Conservation (phyloP, 2,113 vertebrate species). For the Sprattus sprattus region DNA sequence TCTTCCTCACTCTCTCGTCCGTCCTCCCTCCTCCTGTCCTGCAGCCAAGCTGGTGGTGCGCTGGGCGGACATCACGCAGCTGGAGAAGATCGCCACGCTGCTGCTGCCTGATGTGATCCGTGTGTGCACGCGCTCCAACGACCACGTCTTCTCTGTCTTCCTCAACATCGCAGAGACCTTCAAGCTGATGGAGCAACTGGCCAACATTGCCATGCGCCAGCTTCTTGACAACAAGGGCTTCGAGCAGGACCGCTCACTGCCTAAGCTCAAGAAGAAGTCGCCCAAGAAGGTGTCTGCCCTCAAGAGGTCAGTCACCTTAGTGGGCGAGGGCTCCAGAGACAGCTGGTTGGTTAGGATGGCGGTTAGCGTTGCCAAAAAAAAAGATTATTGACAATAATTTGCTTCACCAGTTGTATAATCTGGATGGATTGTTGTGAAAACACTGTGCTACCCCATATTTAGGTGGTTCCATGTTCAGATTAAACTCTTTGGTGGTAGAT, state of each 20-base stretch:
- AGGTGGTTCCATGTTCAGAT: too few species aligned
- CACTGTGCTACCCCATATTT: too few species aligned
- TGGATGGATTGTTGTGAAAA: too few species aligned
- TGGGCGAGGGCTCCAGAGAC: too few species aligned
- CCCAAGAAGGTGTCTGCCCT: slow-evolving; percentile 94
- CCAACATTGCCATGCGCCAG: slow-evolving; percentile 97
- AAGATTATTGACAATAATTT: too few species aligned
- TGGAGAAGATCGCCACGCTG: slow-evolving; percentile 91
- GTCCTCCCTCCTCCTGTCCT: slow-evolving; percentile 2
- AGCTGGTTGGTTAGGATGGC: too few species aligned
- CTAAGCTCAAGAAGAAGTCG: slow-evolving; percentile 94
- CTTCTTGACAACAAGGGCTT: slow-evolving; percentile 96
- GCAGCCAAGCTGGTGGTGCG: slow-evolving; percentile 93
- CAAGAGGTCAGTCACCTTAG: slow-evolving; percentile 77
- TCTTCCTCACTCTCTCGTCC: background rate
- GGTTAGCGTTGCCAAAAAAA: too few species aligned
- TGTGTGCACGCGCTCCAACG: slow-evolving; percentile 87
- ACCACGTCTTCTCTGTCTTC: slow-evolving; percentile 95
- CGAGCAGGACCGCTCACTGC: slow-evolving; percentile 91
- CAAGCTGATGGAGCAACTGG: slow-evolving; percentile 95
- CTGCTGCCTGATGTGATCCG: slow-evolving; percentile 91
- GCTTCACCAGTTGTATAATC: too few species aligned
- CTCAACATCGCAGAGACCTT: slow-evolving; percentile 97
- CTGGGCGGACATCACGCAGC: slow-evolving; percentile 96
- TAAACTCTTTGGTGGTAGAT: too few species aligned